Base-by-base conservation (phyloP, 2,113 vertebrate species). In the Catagonus wagneri region DNA sequence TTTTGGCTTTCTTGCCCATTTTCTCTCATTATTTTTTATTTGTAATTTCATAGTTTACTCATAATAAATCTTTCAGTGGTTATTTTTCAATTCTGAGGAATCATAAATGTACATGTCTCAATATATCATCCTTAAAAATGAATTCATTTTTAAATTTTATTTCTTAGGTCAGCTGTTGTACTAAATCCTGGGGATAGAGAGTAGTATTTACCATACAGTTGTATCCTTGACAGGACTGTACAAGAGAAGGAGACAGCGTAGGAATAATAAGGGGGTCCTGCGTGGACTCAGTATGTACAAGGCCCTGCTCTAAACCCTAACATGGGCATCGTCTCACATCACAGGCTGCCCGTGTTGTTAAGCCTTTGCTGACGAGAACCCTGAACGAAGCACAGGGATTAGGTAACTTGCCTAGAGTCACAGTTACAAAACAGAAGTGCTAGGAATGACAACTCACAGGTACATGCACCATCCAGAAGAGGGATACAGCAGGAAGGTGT, bases 51-150 rank as follows among this genome's bases (percentile, higher is more conserved):
- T 17, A 66, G 14, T 78, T n/a, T 39, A 14, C 80, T 52, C 60
- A 32, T n/a, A n/a, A 23, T 25, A 72, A 39, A 39, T 88, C 17
- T 61, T 54, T 72, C 44, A 61, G 14, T 61, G 9, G 39, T 76
- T 84, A 69, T 78, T 94, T 90, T 90, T 72, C 66, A 89, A 75
- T 89, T 80, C 32, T 66, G n/a, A 66, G 86, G 78, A 66, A 75
- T 66, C 68, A 85, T 87, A 75, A 44, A 34, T 12, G 11, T 75
- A 1, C 58, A 16, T 65, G 1, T 84, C 19, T 90, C 52, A 69
- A 17, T 23, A 84, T 84, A 60, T 74, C 58, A 81, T 34, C 60
- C 65, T 76, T 83, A 32, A 75, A 92, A 74, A 25, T 54, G 68
- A 83, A 50, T 66, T 92, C 5, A 29, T 72, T 66, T 79, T 86